These are phyloP conservation scores for Sebastes taczanowskii DNA, from an alignment of 2,797 vertebrate species.

Conservation along the genomic window DNA sequence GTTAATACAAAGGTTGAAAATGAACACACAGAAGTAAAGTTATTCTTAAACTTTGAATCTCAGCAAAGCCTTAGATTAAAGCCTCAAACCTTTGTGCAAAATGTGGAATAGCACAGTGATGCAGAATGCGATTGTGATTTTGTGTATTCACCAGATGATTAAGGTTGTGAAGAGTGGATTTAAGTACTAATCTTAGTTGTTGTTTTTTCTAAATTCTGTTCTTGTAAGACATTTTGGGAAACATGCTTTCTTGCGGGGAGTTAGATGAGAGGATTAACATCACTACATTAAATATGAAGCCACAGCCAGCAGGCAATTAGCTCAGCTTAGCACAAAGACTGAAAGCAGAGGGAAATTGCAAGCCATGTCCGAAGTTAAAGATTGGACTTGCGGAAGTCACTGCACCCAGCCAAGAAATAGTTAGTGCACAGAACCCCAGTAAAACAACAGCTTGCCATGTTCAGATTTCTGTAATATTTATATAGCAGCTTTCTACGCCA, in stretches of 20 bases:
- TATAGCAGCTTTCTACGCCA: neutral
- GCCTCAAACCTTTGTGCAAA: neutral
- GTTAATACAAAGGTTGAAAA: constrained; percentile 44
- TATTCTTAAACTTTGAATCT: constrained; percentile 38
- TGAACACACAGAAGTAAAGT: constrained; percentile 25
- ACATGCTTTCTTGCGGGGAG: neutral
- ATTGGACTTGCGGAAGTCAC: neutral
- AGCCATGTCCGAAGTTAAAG: neutral
- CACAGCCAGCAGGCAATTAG: neutral
- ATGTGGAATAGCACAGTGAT: neutral
- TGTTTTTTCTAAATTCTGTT: neutral
- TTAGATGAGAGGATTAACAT: neutral
- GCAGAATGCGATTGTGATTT: neutral
- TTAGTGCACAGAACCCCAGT: neutral
- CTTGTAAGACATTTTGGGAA: neutral
- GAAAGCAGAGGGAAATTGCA: neutral
- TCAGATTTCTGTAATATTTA: neutral
- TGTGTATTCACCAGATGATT: neutral
- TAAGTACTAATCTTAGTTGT: neutral
- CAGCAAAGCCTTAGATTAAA: neutral
- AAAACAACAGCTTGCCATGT: neutral
- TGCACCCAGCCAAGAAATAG: neutral
- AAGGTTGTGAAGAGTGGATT: neutral
- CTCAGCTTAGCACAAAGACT: neutral
- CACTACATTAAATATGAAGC: too few relatives aligned